phyloP scores from a whole-genome alignment of 2,113 vertebrate genomes.

The Eclectus roratus region DNA sequence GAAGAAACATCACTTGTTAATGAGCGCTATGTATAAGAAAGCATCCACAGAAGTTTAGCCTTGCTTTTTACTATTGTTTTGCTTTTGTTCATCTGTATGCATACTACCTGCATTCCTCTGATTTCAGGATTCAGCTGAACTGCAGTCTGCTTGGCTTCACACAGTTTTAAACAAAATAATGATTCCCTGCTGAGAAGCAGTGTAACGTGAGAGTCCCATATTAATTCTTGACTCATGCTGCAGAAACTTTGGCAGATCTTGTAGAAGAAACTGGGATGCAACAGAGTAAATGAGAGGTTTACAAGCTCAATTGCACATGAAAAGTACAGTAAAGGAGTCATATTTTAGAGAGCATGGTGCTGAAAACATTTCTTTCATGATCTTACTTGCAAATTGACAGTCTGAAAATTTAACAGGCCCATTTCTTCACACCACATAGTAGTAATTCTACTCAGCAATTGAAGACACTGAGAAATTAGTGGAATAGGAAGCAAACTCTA shows the following conservation, averaged over 20 bases:
- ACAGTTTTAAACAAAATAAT: background rate
- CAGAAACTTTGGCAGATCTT: background rate
- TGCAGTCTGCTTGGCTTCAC: background rate
- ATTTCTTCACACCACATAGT: background rate
- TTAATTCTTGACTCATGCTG: background rate
- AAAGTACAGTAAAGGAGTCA: background rate
- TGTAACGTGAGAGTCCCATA: background rate
- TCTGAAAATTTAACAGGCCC: background rate
- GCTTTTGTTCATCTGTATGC: background rate
- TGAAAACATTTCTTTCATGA: background rate
- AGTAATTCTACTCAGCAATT: background rate
- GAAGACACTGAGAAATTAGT: background rate
- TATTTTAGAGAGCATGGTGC: background rate
- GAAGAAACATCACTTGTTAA: background rate
- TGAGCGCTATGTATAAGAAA: fast-evolving
- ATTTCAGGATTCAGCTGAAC: background rate
- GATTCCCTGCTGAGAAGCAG: background rate
- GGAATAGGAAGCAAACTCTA: background rate
- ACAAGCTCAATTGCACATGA: background rate
- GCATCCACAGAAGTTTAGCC: background rate
- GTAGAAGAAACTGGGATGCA: background rate
- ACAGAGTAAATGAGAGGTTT: background rate
- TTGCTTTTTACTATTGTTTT: background rate
- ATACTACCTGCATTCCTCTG: background rate
- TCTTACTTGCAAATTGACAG: background rate